Base-by-base conservation (phyloP, 2,888 invertebrate species). In the Phlogophora meticulosa region DNA sequence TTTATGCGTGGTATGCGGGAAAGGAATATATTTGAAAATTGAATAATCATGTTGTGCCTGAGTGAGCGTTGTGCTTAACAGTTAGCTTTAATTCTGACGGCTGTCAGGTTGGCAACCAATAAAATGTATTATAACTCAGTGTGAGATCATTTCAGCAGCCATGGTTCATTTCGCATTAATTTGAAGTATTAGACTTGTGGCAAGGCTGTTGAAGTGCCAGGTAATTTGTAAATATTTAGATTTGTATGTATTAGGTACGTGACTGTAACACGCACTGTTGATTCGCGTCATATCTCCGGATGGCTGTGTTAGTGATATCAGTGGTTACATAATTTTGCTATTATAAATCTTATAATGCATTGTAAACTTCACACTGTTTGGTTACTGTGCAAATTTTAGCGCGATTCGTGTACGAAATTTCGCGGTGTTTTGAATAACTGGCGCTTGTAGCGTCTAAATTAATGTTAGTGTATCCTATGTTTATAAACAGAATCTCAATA, bases 241-340 rank as follows among this genome's bases (percentile, higher is more conserved):
- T 61, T 48, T 15, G 11, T 48, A n/a, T 28, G 24, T n/a, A 65
- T n/a, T 63, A 4, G 28, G 28, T 28, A 60, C 24, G 40, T 60
- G 24, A 36, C 52, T 17, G 20, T 36, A 38, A 10, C 5, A 32
- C 42, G 11, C 20, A 60, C 38, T 46, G 52, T 40, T 46, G 46
- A 40, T 17, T 22, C 20, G 40, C 46, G 32, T 22, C 69, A 69
- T 70, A 69, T 61, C 53, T 42, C 38, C 48, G 24, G 32, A 61
- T 53, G 11, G 5, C 58, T 24, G 22, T 38, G 36, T 48, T 42
- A 53, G 15, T 34, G 36, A 38, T 68, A 69, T 58, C 58, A 43
- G 42, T 68, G 36, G 28, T 55, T 48, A 53, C 28, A 43, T 69
- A 49, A 38, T 32, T 24, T 42, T 32, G 49, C 32, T 66, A 60